Base-by-base conservation (phyloP, 92 coral and sea anemone species). In the Micromussa lordhowensis region DNA sequence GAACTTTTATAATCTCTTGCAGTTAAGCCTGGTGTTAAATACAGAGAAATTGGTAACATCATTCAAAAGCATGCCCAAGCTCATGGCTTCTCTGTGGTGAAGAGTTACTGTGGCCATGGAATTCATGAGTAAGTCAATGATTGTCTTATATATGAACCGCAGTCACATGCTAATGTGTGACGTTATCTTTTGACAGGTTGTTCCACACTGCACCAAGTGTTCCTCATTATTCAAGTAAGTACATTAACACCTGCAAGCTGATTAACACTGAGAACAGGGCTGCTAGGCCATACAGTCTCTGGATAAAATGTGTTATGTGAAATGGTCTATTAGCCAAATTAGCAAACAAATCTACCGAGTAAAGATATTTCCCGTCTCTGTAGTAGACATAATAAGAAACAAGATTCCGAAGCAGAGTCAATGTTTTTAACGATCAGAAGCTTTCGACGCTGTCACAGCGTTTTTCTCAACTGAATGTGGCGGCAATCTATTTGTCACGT, bases 161-260 rank as follows among this genome's bases (percentile, higher is more conserved):
- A 26, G 11, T 77, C 22, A 74, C 7, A n/a, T 61, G 49, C 28
- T 55, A 31, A 38, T 14, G 59, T 44, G 30, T 70, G 38, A 49
- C 3, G 24, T 69, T 40, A 26, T 48, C 59, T 58, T 13, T 80
- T 82, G 7, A 14, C 87, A 97, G 99, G 91, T 82, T 97, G 82
- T 97, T 97, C 82, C 99, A 97, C 63, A 97, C 99, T 32, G 98
- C 99, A 26, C 99, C 99, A 70, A 95, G 96, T 89, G 99, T 97
- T 21, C 99, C 99, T 29, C 99, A 97, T 83, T 97, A 97, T 84
- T 75, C 99, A 82, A 97, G 99, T 97, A 86, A 92, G 99, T 96
- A n/a, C 14, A 44, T 22, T 3, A 44, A 13, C 80, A 19, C 32
- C 19, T 4, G 19, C 26, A 5, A 8, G 13, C 26, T 61, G 68